Base-by-base conservation (phyloP, 2,888 invertebrate species). In the Sisyra nigra region DNA sequence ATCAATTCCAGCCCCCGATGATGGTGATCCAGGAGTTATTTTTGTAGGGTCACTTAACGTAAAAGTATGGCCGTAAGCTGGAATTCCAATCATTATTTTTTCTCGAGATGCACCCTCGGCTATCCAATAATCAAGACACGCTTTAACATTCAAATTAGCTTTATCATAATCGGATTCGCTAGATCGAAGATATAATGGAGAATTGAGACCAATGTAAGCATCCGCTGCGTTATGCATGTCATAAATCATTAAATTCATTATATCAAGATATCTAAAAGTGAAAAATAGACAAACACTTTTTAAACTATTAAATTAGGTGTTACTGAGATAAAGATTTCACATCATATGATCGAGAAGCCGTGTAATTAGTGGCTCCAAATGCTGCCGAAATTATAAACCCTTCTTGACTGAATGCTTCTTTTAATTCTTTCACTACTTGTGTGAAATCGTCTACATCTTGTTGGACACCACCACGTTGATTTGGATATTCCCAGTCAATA, bases 191-290 rank as follows among this genome's bases (percentile, higher is more conserved):
- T 71, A 72, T 0, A 85, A 62, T 0, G 80, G 76, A 1, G 83
- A 68, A 53, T 83, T 80, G 43, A 77, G 71, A 1, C 80, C 82
- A 1, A 78, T 74, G 1, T 61, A 60, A 0, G 55, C 40, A 39
- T 83, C 78, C 75, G 76, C 80, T 1, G 73, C 59, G 1, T 80
- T 81, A 50, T 81, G 74, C 50, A 81, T 63, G 54, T 83, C 83
- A 50, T 85, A 85, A 0, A 78, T 58, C 83, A 85, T 84, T 1
- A 86, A 53, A 51, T 76, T 74, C 35, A 83, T 70, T 17, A 75
- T 65, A 52, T 85, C 73, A 17, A 83, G 55, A 48, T 74, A 65
- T 41, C 72, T 73, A 47, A n/a, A 15, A 2, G 10, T 54, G 53
- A 43, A 43, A 45, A 49, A 31, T 55, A n/a, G 29, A 34, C 37